Conservation (phyloP, 2,797 vertebrate genomes). For the Poecilia wingei region DNA sequence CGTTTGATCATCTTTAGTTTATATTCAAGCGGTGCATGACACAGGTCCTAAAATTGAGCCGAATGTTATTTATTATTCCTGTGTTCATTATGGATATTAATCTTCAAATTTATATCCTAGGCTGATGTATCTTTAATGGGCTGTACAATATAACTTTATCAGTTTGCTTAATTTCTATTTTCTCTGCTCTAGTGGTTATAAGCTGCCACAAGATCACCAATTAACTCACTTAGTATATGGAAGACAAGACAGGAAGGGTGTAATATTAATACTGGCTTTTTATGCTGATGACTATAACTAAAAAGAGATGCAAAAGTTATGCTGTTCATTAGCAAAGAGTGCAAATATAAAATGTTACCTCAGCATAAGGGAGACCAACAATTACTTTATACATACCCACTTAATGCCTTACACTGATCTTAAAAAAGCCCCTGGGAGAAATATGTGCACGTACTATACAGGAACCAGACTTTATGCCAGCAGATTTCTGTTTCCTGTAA, state of each 20-base stretch:
- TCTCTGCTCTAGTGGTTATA: conserved; percentile 63
- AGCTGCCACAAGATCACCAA: conserved; percentile 56
- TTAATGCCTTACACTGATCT: conserved; percentile 11
- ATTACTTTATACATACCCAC: conserved; percentile 30
- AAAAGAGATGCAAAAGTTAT: conserved; percentile 64
- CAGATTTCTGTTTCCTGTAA: conserved; percentile 44
- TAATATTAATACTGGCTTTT: conserved; percentile 65
- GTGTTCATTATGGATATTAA: conserved; percentile 71
- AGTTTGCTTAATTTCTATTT: conserved; percentile 19
- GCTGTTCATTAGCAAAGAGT: conserved; percentile 50
- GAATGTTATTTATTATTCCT: conserved; percentile 65
- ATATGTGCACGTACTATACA: conserved; percentile 31
- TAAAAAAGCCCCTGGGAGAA: conserved; percentile 48
- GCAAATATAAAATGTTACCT: conserved; percentile 47
- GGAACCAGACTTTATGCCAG: conserved; percentile 40
- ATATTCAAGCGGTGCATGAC: conserved; percentile 70
- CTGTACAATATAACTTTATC: conserved; percentile 68
- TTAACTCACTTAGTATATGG: conserved; percentile 70
- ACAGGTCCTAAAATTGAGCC: conserved; percentile 59
- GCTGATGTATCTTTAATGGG: conserved; percentile 72
- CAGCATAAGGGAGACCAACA: conserved; percentile 33
- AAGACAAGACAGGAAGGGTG: conserved; percentile 53
- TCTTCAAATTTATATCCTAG: conserved; percentile 61
- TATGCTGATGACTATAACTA: conserved; percentile 55
- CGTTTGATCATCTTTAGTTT: conserved; percentile 76